Base-by-base conservation (phyloP, 2,113 vertebrate genomes). In the Corydoras maculifer region DNA sequence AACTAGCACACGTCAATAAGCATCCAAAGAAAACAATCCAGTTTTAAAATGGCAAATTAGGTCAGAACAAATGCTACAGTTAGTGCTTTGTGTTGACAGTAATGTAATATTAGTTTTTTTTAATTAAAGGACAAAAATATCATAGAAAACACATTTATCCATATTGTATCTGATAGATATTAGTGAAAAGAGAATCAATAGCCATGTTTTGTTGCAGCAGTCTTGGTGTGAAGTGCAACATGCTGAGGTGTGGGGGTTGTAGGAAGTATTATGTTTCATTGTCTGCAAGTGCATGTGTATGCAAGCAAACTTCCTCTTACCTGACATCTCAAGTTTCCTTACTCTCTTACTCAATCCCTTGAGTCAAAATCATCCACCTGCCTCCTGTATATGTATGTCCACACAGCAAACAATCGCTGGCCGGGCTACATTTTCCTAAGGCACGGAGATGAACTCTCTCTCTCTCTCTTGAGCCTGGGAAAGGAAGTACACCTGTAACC, bases 301-400 rank as follows among this genome's bases (percentile, higher is more conserved):
- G 30, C 15, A 74, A 63, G 68, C 70, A 75, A 63, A 73, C 67
- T 75, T 73, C 62, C 65, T 77, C 76, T 72, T 73, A 75, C 76
- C 65, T 73, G 51, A 75, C 70, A 62, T 78, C 79, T 88, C 82
- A 69, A 12, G 77, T 88, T 88, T 83, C 82, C 70, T 72, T 71
- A 70, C 48, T 25, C 69, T 29, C 74, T 14, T 4, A 0, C 43
- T 53, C 68, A 58, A 53, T 64, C 77, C 70, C 73, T 81, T 3
- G 61, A 80, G 68, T 70, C 78, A 65, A 49, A 31, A 43, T 79
- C 64, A 68, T 69, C 72, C 74, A 83, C 70, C 75, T 80, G 77
- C 65, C 49, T 49, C 67, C 31, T 54, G 63, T 70, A 58, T 71
- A 57, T 70, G 35, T 62, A 65, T 62, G 53, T 32, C 58, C 32